Evolutionary conservation across 2,888 invertebrate genomes (phyloP).

Genomic region (Glyphotaelius pellucidus): DNA sequence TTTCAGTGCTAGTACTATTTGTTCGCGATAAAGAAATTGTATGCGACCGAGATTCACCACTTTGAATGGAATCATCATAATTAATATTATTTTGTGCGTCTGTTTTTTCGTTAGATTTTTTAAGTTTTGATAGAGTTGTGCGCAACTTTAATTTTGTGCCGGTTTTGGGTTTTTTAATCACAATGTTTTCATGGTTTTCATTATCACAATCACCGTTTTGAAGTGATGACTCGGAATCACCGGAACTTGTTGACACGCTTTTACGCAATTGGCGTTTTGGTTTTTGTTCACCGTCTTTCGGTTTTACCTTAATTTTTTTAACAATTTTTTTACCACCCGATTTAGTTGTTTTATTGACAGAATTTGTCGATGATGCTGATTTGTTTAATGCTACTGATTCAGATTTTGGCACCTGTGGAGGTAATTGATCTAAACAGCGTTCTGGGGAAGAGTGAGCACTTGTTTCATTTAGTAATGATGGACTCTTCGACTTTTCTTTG

Average conservation of each 20-base stretch:
- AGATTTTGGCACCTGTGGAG: constrained; percentile 76
- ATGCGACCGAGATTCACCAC: constrained; percentile 51
- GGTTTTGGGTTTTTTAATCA: constrained; percentile 67
- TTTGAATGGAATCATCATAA: constrained; percentile 45
- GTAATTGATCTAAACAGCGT: constrained; percentile 72
- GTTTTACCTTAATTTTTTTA: constrained; percentile 67
- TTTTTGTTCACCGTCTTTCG: constrained; percentile 69
- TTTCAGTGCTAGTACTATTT: constrained; percentile 73
- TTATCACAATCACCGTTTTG: constrained; percentile 72
- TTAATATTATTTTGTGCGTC: constrained; percentile 32
- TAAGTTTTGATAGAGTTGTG: constrained; percentile 26
- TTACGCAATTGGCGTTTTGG: constrained; percentile 71
- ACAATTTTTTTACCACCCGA: constrained; percentile 64
- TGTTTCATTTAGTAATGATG: constrained; percentile 67
- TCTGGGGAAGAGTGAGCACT: constrained; percentile 66
- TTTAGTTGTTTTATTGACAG: constrained; percentile 57
- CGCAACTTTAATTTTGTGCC: constrained; percentile 50
- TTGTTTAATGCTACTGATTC: constrained; percentile 68
- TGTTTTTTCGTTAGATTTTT: constrained; percentile 27
- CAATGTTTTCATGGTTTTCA: constrained; percentile 70
- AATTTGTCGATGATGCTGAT: constrained; percentile 49
- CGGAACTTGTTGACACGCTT: constrained; percentile 74
- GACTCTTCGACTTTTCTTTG: constrained; percentile 68
- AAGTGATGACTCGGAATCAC: constrained; percentile 71
- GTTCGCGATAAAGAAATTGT: constrained; percentile 70